Evolutionary conservation across 2,888 invertebrate genomes (phyloP).

Genomic region (Volucella zonaria): DNA sequence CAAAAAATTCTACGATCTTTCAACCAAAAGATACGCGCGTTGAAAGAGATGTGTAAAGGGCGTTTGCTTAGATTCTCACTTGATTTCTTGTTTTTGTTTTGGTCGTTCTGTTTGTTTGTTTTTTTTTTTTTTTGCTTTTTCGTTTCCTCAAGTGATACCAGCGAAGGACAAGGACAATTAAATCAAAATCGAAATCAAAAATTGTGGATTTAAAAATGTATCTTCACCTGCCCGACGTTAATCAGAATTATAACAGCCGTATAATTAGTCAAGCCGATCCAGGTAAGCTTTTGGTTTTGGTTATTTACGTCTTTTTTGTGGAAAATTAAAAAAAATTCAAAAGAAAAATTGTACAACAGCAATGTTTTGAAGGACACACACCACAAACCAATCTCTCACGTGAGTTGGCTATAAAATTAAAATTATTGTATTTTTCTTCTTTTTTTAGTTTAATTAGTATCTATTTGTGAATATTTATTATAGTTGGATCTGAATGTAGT

Average conservation of each 20-base stretch:
- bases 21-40: not conserved
- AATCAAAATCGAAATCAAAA: slow-evolving; percentile 44
- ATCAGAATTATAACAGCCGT: slow-evolving; percentile 67
- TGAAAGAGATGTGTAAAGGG: slow-evolving; percentile 1
- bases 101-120: not conserved
- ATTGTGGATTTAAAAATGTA: slow-evolving; percentile 23
- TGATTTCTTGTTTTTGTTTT: slow-evolving; percentile 41
- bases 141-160: slow-evolving; percentile 61
- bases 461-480: slow-evolving; percentile 5
- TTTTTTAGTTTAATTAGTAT: not conserved
- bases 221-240: slow-evolving; percentile 69
- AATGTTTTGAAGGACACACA: slow-evolving; percentile 52
- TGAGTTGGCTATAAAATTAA: slow-evolving; percentile 26
- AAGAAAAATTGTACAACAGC: slow-evolving; percentile 8
- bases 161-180: slow-evolving; percentile 59
- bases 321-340: not conserved
- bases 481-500: slow-evolving; percentile 3
- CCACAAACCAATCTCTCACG: slow-evolving; percentile 31
- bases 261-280: slow-evolving; percentile 70
- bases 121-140: not conserved
- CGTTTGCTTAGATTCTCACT: slow-evolving; percentile 71
- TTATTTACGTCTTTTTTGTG: not conserved
- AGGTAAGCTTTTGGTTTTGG: slow-evolving; percentile 41
- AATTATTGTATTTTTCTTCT: slow-evolving; percentile 1
- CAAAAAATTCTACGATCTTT: not conserved